A percentile compares a stretch with the other conserved stretches of the same genome.
Evolutionary conservation across 64 coral and sea anemone species (phyloP).

Genomic region (Montipora sp.): DNA sequence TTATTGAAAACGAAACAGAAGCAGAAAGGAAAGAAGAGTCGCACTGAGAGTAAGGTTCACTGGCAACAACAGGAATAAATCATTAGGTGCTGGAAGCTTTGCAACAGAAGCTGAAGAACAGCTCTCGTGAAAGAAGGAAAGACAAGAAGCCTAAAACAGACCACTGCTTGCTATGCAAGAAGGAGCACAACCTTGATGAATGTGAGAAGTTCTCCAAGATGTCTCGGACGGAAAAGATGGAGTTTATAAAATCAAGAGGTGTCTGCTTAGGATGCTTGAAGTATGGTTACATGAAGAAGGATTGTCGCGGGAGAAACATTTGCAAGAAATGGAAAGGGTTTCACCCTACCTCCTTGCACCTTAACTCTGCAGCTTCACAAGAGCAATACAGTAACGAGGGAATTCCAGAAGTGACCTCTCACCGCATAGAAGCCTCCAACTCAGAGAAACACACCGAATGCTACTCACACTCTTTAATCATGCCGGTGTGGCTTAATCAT

Average conservation of each 20-base stretch:
- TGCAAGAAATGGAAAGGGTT: background rate
- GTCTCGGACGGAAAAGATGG: background rate
- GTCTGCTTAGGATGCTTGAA: background rate
- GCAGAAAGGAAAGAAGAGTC: background rate
- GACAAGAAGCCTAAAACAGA: background rate
- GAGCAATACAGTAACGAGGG: no score
- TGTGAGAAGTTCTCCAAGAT: background rate
- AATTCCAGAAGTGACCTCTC: no score
- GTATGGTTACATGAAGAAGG: background rate
- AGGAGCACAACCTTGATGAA: background rate
- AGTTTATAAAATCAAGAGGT: background rate
- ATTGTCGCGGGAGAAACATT: background rate
- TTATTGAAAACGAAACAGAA: background rate
- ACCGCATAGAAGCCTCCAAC: no score
- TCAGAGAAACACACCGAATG: no score
- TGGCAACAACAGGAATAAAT: background rate
- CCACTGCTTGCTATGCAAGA: background rate
- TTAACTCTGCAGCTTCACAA: no score
- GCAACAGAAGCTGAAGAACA: background rate
- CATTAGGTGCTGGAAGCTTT: background rate
- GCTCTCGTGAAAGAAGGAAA: background rate
- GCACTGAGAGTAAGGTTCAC: background rate
- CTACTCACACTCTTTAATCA: no score
- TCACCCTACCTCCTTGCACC: background rate
- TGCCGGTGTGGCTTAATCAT: no score